Conservation (phyloP, 1,140 invertebrate genomes). For the Diachasmimorpha longicaudata region DNA sequence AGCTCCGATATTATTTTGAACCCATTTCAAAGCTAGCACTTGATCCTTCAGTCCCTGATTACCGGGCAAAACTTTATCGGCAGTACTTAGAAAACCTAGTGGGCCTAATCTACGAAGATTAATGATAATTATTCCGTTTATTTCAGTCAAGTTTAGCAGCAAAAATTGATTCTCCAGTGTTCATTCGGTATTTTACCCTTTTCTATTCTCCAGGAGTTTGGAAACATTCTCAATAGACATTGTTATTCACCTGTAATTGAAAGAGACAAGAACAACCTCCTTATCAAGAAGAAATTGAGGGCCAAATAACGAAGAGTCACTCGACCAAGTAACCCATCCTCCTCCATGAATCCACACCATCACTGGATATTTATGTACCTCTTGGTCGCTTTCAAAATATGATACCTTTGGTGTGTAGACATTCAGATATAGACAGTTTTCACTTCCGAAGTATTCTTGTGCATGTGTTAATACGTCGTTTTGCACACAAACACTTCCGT, state of each 20-base stretch:
- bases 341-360: slow-evolving; percentile 83
- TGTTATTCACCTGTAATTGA: slow-evolving; percentile 75
- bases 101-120: slow-evolving; percentile 64
- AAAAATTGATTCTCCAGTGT: too few relatives aligned
- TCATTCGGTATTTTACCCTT: too few relatives aligned
- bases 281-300: slow-evolving; percentile 76
- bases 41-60: slow-evolving; percentile 81
- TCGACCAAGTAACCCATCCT: slow-evolving; percentile 73
- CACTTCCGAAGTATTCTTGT: slow-evolving; percentile 39
- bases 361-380: slow-evolving; percentile 61
- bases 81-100: slow-evolving; percentile 72
- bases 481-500: slow-evolving; percentile 73
- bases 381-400: background rate
- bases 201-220: too few relatives aligned
- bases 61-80: slow-evolving; percentile 67
- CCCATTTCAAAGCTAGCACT: slow-evolving; percentile 73
- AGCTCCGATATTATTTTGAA: slow-evolving; percentile 71
- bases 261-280: slow-evolving; percentile 77
- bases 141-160: too few relatives aligned
- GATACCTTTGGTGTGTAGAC: slow-evolving; percentile 74
- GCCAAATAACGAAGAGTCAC: slow-evolving; percentile 70
- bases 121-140: too few relatives aligned
- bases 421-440: slow-evolving; percentile 88
- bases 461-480: slow-evolving; percentile 16
- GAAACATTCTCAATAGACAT: background rate